phyloP scores from a whole-genome alignment of 2,888 invertebrate species.

The Peribatodes rhomboidaria region DNA sequence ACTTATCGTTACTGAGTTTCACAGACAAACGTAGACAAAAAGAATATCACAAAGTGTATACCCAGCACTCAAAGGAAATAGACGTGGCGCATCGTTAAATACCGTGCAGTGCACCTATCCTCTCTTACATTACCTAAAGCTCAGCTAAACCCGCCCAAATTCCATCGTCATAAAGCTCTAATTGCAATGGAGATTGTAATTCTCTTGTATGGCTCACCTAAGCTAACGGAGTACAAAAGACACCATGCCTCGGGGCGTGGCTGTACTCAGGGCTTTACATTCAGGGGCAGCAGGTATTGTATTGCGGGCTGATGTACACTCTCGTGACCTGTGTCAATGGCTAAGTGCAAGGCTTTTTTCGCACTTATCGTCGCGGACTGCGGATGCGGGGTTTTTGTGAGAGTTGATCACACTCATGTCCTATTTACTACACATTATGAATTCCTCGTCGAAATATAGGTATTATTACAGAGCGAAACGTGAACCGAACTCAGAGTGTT shows the following conservation, averaged over 20 bases:
- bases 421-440: no score
- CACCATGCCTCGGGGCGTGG: constrained; percentile 34
- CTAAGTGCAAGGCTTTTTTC: no score
- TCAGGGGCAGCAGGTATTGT: neutral
- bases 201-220: constrained; percentile 41
- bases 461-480: no score
- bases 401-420: no score
- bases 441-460: no score
- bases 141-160: constrained; percentile 25
- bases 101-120: constrained; percentile 20
- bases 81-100: constrained; percentile 32
- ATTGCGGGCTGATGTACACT: neutral
- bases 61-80: constrained; percentile 21
- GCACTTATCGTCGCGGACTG: no score
- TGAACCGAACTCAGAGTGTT: no score
- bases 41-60: constrained; percentile 1
- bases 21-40: neutral
- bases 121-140: constrained; percentile 12
- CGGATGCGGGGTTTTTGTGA: no score
- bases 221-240: constrained; percentile 46
- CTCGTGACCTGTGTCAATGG: neutral
- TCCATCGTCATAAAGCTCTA: constrained; percentile 31
- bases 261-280: constrained; percentile 7
- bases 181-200: constrained; percentile 31
- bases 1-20: neutral